These are phyloP conservation scores for Muscicapa adusta DNA, from an alignment of 2,113 vertebrate genomes.

Conservation along the genomic window DNA sequence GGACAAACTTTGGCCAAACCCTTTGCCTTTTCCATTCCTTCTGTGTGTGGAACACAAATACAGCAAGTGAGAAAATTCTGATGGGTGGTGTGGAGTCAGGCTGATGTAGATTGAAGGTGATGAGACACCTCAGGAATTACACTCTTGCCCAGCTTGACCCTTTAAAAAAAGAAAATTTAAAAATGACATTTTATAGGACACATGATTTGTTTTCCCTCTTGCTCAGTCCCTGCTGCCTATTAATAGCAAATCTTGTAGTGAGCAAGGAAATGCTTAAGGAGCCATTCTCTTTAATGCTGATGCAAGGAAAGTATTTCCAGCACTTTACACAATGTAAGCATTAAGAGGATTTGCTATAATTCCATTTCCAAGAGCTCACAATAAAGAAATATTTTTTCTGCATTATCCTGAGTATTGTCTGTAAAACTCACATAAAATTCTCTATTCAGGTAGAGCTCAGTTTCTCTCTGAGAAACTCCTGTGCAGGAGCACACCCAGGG, in stretches of 20 bases:
- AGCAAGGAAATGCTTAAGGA: neutral
- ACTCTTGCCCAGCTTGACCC: neutral
- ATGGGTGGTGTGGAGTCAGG: neutral
- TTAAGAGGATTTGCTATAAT: neutral
- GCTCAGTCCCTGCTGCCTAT: neutral
- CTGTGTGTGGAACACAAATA: rapidly evolving
- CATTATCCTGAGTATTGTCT: neutral
- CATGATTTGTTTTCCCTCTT: neutral
- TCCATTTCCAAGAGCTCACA: neutral
- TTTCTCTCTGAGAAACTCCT: neutral
- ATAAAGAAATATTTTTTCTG: neutral
- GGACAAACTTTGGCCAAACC: neutral
- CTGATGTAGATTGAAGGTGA: neutral
- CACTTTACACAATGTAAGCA: neutral
- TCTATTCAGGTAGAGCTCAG: neutral
- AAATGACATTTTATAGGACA: neutral
- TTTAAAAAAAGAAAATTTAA: neutral
- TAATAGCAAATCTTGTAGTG: neutral
- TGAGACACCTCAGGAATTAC: neutral
- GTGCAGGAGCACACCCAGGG: neutral
- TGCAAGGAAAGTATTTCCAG: neutral
- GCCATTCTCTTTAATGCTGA: neutral
- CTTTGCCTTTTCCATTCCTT: neutral
- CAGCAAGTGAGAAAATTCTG: too few relatives aligned
- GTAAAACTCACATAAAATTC: neutral